These are phyloP conservation scores for Protonemura montana DNA, from an alignment of 2,888 invertebrate species.

Conservation along the genomic window DNA sequence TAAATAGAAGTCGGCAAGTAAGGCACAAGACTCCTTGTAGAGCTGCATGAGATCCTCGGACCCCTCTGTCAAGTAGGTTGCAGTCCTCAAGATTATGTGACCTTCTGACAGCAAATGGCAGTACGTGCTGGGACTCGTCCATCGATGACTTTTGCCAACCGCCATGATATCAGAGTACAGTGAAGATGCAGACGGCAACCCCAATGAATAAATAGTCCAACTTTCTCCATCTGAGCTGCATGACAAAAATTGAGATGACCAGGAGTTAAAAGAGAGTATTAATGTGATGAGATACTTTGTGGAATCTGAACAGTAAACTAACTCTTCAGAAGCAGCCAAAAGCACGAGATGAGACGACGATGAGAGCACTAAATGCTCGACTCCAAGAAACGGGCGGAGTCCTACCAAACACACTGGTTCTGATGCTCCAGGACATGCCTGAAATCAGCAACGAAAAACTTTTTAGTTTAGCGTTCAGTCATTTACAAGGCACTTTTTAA, in stretches of 20 bases:
- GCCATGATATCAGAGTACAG: conserved; percentile 75
- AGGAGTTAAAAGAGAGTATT: neutral
- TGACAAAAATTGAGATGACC: neutral
- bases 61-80: conserved; percentile 55
- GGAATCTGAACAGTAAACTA: conserved; percentile 50
- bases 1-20: conserved; percentile 66
- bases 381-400: conserved; percentile 71
- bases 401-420: conserved; percentile 74
- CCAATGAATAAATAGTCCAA: conserved; percentile 79
- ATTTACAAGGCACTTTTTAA: neutral
- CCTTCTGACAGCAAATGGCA: conserved; percentile 77
- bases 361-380: conserved; percentile 63
- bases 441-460: conserved; percentile 44
- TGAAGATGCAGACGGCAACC: conserved; percentile 69
- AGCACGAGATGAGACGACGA: conserved; percentile 64
- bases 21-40: conserved; percentile 64
- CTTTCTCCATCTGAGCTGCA: conserved; percentile 44
- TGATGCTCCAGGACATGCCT: conserved; percentile 66
- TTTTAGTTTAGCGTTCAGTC: conserved; percentile 29
- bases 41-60: conserved; percentile 56
- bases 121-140: conserved; percentile 72
- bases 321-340: conserved; percentile 66
- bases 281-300: too few relatives aligned
- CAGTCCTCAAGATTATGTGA: conserved; percentile 69
- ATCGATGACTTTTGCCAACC: conserved; percentile 70